Evolutionary conservation across 1,140 invertebrate genomes (phyloP).

Genomic region (Apis cerana): DNA sequence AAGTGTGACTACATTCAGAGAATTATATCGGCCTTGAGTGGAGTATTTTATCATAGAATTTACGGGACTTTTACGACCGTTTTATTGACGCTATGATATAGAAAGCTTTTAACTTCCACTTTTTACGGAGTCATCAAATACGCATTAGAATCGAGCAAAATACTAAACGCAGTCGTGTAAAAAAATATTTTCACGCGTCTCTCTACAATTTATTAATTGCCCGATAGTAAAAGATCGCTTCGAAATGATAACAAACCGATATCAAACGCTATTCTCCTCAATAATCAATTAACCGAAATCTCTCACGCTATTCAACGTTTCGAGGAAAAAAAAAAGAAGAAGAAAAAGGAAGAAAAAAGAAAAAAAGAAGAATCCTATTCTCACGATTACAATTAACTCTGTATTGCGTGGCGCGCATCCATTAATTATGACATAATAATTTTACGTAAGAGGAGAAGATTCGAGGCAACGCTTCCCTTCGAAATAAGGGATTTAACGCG

Average conservation of each 20-base stretch:
- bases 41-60: conserved; percentile 7
- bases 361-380: too few relatives aligned
- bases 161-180: background rate
- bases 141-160: background rate
- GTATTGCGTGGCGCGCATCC: too few relatives aligned
- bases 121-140: background rate
- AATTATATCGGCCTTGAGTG: conserved; percentile 22
- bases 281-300: too few relatives aligned
- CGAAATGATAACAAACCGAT: too few relatives aligned
- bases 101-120: background rate
- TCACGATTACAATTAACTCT: background rate
- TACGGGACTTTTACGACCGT: conserved; percentile 6
- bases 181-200: background rate
- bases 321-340: too few relatives aligned
- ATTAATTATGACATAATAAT: conserved; percentile 28
- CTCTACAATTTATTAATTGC: background rate
- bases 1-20: conserved; percentile 7
- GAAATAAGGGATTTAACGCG: conserved; percentile 23
- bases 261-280: background rate
- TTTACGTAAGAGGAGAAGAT: background rate
- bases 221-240: background rate
- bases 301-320: too few relatives aligned
- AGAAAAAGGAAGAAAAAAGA: too few relatives aligned
- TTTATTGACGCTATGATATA: conserved; percentile 6
- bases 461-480: background rate